Base-by-base conservation (phyloP, 2,888 invertebrate species). In the Synanthedon vespiformis region DNA sequence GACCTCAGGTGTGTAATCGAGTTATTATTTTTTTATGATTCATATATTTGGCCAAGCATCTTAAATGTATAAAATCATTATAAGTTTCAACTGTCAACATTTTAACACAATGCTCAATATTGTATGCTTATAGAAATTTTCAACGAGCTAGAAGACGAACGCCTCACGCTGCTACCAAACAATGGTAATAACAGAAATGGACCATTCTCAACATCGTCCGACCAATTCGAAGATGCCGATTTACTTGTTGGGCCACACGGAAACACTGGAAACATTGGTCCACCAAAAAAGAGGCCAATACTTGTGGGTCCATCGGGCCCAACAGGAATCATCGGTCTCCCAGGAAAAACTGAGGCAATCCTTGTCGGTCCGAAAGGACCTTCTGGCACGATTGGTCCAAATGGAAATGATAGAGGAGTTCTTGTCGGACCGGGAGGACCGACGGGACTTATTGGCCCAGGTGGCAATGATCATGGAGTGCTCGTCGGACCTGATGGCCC, bases 291-390 rank as follows among this genome's bases (percentile, higher is more conserved):
- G 77, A 61, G 73, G 80, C 4, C 50, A 57, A 68, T 89, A 13
- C 59, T 89, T 18, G 81, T 84, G 1, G 89, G 88, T 0, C 87
- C 89, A 0, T 85, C 80, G 0, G 80, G 82, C 5, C 77, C 77
- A 2, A 75, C 74, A 1, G 78, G 75, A 1, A 56, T 60, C 40
- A 70, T 73, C 41, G 73, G 77, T 8, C 70, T 73, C 14, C 57
- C 64, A 14, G 64, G 71, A n/a, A 64, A 40, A 2, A 12, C n/a
- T 40, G 34, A 58, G 48, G 61, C 51, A 55, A 58, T 61, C 13
- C 55, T 62, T 51, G 60, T 67, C 5, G 87, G 81, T 2, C 86
- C 88, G 0, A 80, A 80, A 2, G 80, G 80, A 1, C 74, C 79
- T 1, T 69, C 71, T 0, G 72, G 69, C 16, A 59, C 65, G 0